Evolutionary conservation across 1,140 invertebrate species (phyloP), one percentile per base, ranked within the genome.

Genomic region (Samia ricini): DNA sequence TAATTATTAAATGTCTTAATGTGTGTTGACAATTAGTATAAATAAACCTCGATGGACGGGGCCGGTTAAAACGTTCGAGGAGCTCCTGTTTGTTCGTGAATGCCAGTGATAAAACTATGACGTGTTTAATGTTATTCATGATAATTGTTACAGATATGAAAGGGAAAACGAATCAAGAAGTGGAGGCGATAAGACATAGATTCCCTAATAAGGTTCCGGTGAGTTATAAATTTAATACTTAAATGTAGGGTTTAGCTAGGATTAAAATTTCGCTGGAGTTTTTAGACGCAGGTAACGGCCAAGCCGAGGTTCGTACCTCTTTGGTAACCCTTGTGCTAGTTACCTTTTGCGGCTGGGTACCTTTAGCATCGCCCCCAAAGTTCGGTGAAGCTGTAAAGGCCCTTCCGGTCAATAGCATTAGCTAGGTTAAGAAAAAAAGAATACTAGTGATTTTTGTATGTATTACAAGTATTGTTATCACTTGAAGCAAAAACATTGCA

Each of bases 191-290:
- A 48, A 86, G 91, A 71, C 88, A 89, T 64, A 88, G 91, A 71
- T 92, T 92, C 69, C 91, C 92, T 26, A 91, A 91, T 42, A 92
- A 92, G 89, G 84, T 92, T 57, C 92, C 92, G 64, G 92, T 92
- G 86, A 92, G 88, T 81, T 20, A 56, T 10, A n/a, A n/a, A n/a
- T n/a, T 7, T 23, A 8, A 7, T n/a, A n/a, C n/a, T n/a, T n/a
- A n/a, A n/a, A n/a, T n/a, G n/a, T n/a, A n/a, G n/a, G n/a, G n/a
- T n/a, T n/a, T n/a, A n/a, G n/a, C n/a, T n/a, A n/a, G n/a, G n/a
- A n/a, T n/a, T n/a, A n/a, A n/a, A n/a, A n/a, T n/a, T n/a, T n/a
- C n/a, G n/a, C n/a, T n/a, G n/a, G n/a, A n/a, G n/a, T n/a, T n/a
- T n/a, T n/a, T n/a, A n/a, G n/a, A n/a, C n/a, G n/a, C n/a, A n/a